Evolutionary conservation across 2,888 invertebrate genomes (phyloP), one percentile per base, ranked within the genome.

Genomic region (Cancer borealis): DNA sequence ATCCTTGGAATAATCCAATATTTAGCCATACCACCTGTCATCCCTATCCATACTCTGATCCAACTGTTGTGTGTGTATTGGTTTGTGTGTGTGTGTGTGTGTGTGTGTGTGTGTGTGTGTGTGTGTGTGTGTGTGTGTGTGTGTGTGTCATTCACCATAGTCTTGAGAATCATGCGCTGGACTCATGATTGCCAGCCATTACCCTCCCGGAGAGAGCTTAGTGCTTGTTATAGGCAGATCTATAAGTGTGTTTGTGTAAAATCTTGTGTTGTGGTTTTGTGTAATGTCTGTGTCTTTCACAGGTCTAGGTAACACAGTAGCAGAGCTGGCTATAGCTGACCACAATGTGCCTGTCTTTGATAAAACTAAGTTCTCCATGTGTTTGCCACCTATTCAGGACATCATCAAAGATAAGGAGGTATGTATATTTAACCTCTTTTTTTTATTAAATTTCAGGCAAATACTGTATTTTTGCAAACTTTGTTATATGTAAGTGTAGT

Each of bases 341-440:
- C 96, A 96, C 94, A 96, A 96, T n/a, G 96, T 96, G 6, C 96
- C 96, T 73, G 96, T 97, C 3, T 96, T 96, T 95, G 96, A 96
- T 4, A 97, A 97, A 96, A 97, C 97, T 0, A 96, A 97, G 96
- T 97, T 97, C 96, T 97, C 97, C 84, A 97, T 97, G 97, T 96
- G 97, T 92, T 95, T 97, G 26, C 97, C 97, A 12, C 97, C 96
- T 4, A 93, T 96, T 1, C 95, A 96, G 39, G 94, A 95, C 30
- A 93, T 95, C 49, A 93, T 96, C 60, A 95, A 95, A 91, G 91
- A 94, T 10, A 95, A 95, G 54, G 93, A 94, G 93, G 95, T 94
- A 54, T 54, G 92, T n/a, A 66, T 66, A 66, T 66, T 17, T 26
- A 79, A 8, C 26, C 12, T 79, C 12, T 26, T 26, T 26, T 26